These are phyloP conservation scores for Hydrozoanthus tunicans DNA, from an alignment of 64 coral and sea anemone genomes.

Conservation along the genomic window DNA sequence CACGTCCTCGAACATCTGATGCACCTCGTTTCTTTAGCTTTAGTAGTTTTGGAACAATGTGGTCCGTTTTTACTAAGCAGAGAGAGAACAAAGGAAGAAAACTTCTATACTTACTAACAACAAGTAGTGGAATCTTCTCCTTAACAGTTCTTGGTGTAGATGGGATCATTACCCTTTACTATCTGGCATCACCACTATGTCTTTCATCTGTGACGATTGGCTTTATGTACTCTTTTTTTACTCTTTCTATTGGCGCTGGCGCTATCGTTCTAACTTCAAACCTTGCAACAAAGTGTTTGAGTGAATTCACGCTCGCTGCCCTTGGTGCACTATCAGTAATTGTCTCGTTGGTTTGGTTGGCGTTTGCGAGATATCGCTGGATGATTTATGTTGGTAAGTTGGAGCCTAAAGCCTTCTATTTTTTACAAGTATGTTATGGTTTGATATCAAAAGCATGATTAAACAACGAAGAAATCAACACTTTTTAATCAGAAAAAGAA, in stretches of 20 bases:
- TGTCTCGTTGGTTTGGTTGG: constrained; percentile 30
- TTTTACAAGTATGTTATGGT: background rate
- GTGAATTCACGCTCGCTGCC: background rate
- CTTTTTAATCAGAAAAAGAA: no score
- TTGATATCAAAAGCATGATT: background rate
- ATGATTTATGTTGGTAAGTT: constrained; percentile 43
- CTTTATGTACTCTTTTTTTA: constrained; percentile 2
- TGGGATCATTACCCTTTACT: constrained; percentile 2
- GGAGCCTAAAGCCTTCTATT: background rate
- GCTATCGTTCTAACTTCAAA: constrained; percentile 7
- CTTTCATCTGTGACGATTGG: constrained; percentile 22
- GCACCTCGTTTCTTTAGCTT: constrained; percentile 10
- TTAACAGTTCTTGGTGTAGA: constrained; percentile 12
- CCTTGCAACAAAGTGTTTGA: background rate
- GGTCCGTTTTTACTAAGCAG: background rate
- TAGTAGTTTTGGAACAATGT: constrained; percentile 20
- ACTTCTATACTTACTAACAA: background rate
- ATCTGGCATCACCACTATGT: constrained; percentile 25
- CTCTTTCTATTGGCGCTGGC: background rate
- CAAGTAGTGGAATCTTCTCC: background rate
- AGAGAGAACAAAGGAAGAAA: background rate
- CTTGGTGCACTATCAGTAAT: background rate
- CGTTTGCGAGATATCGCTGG: constrained; percentile 29
- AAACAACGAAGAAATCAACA: no score
- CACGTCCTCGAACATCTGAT: background rate